These are phyloP conservation scores for Caenorhabditis zanzibari DNA, from an alignment of 2,888 invertebrate genomes.

Conservation along the genomic window DNA sequence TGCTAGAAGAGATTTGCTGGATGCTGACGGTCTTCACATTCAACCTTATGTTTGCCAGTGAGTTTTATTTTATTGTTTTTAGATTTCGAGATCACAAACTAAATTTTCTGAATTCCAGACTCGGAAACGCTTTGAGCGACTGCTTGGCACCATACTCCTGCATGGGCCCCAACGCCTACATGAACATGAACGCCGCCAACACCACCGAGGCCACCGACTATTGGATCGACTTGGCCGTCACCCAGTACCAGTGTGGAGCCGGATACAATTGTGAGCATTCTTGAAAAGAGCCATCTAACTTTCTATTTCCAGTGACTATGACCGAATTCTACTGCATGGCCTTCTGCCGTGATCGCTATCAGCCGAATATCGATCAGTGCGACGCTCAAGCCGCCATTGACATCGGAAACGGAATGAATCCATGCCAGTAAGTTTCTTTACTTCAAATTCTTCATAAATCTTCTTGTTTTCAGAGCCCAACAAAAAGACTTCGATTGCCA, in stretches of 20 bases:
- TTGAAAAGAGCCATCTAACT: neutral
- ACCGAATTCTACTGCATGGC: slow-evolving; percentile 73
- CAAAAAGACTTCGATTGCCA: slow-evolving; percentile 68
- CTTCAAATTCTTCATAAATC: too few species aligned
- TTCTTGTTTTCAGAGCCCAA: slow-evolving; percentile 50
- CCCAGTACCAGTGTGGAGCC: slow-evolving; percentile 68
- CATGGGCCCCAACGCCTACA: slow-evolving; percentile 63
- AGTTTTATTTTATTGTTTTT: slow-evolving; percentile 20
- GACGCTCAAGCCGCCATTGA: slow-evolving; percentile 49
- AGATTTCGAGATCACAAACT: neutral
- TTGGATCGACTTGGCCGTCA: slow-evolving; percentile 72
- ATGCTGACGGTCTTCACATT: slow-evolving; percentile 63
- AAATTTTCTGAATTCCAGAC: slow-evolving; percentile 47
- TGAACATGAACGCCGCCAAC: slow-evolving; percentile 66
- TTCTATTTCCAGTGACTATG: slow-evolving; percentile 66
- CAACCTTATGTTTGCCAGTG: slow-evolving; percentile 71
- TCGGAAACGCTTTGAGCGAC: slow-evolving; percentile 60
- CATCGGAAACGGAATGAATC: slow-evolving; percentile 59
- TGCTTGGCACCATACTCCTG: slow-evolving; percentile 65
- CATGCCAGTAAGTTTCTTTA: slow-evolving; percentile 42
- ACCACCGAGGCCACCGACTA: slow-evolving; percentile 69
- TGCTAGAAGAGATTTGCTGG: slow-evolving; percentile 56
- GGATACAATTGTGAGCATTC: slow-evolving; percentile 68
- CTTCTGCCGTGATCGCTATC: slow-evolving; percentile 63
- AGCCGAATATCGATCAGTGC: slow-evolving; percentile 66